Conservation (phyloP, 1,140 invertebrate species). For the Drosophila kepulauana region DNA sequence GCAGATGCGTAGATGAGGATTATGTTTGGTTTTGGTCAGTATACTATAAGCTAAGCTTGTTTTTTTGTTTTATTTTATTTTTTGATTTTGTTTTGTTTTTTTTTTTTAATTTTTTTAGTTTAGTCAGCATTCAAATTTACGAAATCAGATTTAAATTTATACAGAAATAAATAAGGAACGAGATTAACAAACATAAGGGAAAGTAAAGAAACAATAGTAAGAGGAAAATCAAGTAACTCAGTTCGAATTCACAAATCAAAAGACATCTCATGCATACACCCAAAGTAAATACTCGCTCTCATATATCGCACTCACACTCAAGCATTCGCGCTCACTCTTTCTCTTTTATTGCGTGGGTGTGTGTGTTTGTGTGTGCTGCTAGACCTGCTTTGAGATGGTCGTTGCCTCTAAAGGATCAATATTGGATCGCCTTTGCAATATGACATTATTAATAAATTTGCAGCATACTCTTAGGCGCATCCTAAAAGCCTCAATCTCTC, state of each 20-base stretch:
- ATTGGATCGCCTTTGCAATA: slow-evolving; percentile 78
- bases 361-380: slow-evolving; percentile 35
- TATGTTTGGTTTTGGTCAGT: slow-evolving; percentile 79
- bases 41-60: slow-evolving; percentile 60
- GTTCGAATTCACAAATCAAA: slow-evolving; percentile 47
- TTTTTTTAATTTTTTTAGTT: slow-evolving; percentile 23
- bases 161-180: slow-evolving; percentile 33
- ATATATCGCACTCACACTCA: slow-evolving; percentile 4
- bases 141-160: slow-evolving; percentile 50
- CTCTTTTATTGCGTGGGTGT: neutral
- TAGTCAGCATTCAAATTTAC: slow-evolving; percentile 79
- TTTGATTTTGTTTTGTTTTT: slow-evolving; percentile 40
- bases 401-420: slow-evolving; percentile 59
- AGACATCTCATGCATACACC: slow-evolving; percentile 34
- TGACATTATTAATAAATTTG: slow-evolving; percentile 84
- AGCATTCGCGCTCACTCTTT: neutral
- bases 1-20: slow-evolving; percentile 86
- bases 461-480: slow-evolving; percentile 73
- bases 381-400: slow-evolving; percentile 26
- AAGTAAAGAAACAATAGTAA: slow-evolving; percentile 25
- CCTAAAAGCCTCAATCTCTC: slow-evolving; percentile 41
- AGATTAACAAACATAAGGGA: slow-evolving; percentile 11
- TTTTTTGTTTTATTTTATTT: slow-evolving; percentile 33
- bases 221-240: slow-evolving; percentile 52
- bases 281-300: slow-evolving; percentile 33